Conservation (phyloP, 2,888 invertebrate genomes). For the Tridacna crocea region DNA sequence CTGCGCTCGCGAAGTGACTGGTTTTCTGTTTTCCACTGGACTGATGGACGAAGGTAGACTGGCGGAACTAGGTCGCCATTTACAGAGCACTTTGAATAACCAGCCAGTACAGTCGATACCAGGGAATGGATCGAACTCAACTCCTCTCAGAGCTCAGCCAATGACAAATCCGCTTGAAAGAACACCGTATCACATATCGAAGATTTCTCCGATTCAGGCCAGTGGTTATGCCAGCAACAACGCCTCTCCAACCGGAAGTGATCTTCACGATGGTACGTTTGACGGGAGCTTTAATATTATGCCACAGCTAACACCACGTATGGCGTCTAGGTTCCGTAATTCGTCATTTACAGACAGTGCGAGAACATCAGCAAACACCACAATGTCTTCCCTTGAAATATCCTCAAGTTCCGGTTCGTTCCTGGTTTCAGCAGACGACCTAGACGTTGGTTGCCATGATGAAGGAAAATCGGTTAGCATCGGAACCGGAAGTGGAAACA, state of each 20-base stretch:
- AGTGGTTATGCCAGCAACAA: background rate
- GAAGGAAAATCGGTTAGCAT: background rate
- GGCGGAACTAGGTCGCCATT: background rate
- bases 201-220: background rate
- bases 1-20: constrained; percentile 6
- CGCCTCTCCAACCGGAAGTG: background rate
- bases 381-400: background rate
- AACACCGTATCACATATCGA: background rate
- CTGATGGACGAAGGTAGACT: background rate
- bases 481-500: constrained; percentile 24
- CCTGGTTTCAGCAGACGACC: background rate
- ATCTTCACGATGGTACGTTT: background rate
- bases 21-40: background rate
- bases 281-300: background rate
- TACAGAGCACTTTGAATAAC: background rate
- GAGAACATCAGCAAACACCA: background rate
- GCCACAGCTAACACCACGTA: background rate
- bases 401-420: background rate
- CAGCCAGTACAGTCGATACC: background rate
- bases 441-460: background rate
- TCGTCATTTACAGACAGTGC: background rate
- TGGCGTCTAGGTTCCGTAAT: background rate
- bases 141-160: background rate
- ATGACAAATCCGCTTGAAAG: background rate
- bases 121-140: background rate